Conservation (phyloP, 2,888 invertebrate species). For the Agelastica alni region DNA sequence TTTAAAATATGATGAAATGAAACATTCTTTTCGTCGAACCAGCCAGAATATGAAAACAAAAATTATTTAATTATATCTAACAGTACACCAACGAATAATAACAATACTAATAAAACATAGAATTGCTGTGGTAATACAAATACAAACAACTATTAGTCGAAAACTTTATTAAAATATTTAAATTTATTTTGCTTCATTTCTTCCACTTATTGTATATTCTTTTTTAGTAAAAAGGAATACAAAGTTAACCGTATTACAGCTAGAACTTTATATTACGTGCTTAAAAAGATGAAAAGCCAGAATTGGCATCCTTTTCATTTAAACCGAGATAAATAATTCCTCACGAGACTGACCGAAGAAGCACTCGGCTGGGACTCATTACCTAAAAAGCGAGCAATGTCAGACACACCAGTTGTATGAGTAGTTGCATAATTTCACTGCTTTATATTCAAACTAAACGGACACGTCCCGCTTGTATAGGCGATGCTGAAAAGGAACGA, state of each 20-base stretch:
- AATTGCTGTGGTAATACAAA: no score
- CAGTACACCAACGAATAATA: no score
- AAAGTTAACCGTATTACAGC: not conserved
- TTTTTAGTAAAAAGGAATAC: no score
- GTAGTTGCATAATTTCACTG: constrained; percentile 18
- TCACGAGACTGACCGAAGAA: constrained; percentile 4
- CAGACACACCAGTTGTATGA: constrained; percentile 12
- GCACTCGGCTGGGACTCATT: constrained; percentile 9
- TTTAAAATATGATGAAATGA: no score
- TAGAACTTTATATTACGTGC: not conserved
- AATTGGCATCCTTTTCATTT: constrained; percentile 1
- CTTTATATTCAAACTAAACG: constrained; percentile 42
- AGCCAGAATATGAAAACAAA: no score
- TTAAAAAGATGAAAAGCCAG: not conserved
- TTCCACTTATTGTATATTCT: no score
- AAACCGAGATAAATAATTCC: not conserved
- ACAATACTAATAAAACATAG: no score
- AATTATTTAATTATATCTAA: no score
- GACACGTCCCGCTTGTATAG: constrained; percentile 41
- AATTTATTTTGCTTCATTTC: no score
- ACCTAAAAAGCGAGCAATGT: constrained; percentile 17
- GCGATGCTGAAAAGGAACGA: constrained; percentile 20
- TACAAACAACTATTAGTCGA: no score
- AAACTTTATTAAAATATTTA: no score
- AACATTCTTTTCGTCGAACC: no score